Evolutionary conservation across 1,140 invertebrate species (phyloP).

Genomic region (Drosophila prosaltans): DNA sequence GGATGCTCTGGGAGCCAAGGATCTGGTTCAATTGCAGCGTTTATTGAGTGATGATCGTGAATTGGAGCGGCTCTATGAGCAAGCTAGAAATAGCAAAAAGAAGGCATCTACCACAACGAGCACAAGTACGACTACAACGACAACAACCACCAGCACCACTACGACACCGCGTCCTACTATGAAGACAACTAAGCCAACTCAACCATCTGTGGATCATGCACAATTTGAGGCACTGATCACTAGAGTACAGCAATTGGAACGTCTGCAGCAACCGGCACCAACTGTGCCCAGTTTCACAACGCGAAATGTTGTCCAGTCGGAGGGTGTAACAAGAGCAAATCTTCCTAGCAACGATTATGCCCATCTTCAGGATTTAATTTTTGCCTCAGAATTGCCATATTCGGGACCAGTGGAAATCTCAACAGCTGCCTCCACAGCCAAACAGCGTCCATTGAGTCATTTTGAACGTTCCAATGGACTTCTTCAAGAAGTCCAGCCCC

Average conservation of each 20-base stretch:
- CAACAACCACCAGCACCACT: slow-evolving; percentile 20
- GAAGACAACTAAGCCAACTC: slow-evolving; percentile 24
- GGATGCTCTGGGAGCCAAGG: slow-evolving; percentile 37
- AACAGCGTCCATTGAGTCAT: slow-evolving; percentile 47
- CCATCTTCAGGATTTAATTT: slow-evolving; percentile 59
- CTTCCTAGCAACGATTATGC: slow-evolving; percentile 74
- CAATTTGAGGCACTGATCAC: slow-evolving; percentile 75
- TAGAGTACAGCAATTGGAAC: slow-evolving; percentile 74
- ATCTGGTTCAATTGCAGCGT: slow-evolving; percentile 67
- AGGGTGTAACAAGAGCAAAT: background rate
- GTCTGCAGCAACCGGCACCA: slow-evolving; percentile 63
- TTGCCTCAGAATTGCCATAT: background rate
- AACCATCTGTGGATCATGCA: slow-evolving; percentile 48
- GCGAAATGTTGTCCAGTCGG: slow-evolving; percentile 57
- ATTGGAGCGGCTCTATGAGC: slow-evolving; percentile 73
- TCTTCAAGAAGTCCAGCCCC: slow-evolving; percentile 66
- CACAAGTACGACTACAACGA: slow-evolving; percentile 21
- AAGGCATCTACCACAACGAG: slow-evolving; percentile 19
- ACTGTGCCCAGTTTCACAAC: slow-evolving; percentile 65
- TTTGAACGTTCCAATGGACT: slow-evolving; percentile 72
- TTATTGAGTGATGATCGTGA: slow-evolving; percentile 71
- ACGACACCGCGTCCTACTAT: slow-evolving; percentile 34
- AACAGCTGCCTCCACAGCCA: slow-evolving; percentile 64
- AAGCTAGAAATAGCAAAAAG: slow-evolving; percentile 65
- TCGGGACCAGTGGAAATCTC: slow-evolving; percentile 63